Percentiles rank a stretch among this genome's conserved stretches.
These are phyloP conservation scores for Pseudonaja textilis DNA, from an alignment of 2,113 vertebrate species.

Conservation along the genomic window DNA sequence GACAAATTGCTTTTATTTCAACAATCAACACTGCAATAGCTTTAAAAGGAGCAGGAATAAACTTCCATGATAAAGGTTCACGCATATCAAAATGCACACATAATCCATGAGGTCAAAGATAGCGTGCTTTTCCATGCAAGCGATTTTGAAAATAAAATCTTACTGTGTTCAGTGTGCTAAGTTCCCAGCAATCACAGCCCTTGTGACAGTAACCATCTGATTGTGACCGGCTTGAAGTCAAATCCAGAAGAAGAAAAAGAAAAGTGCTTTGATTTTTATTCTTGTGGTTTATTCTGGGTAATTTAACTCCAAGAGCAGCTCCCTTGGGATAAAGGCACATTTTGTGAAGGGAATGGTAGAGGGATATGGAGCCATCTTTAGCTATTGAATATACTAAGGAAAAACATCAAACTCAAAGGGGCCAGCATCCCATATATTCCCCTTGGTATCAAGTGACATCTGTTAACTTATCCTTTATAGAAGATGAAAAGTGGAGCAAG, in stretches of 20 bases:
- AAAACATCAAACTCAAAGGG: neutral
- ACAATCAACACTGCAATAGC: neutral
- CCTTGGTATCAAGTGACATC: slow-evolving; percentile 12
- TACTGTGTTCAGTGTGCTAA: neutral
- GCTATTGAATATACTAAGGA: slow-evolving; percentile 7
- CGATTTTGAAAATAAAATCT: neutral
- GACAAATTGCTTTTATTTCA: neutral
- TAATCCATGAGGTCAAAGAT: neutral
- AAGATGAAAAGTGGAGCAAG: neutral
- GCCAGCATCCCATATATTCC: slow-evolving; percentile 5
- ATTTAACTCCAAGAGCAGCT: neutral
- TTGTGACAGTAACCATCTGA: neutral
- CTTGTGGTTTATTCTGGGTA: neutral
- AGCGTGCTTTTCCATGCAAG: neutral
- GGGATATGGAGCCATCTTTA: slow-evolving; percentile 6
- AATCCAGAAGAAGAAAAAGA: neutral
- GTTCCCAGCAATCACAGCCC: neutral
- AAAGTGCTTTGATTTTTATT: neutral
- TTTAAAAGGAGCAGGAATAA: neutral
- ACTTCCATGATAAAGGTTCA: neutral
- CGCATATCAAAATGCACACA: neutral
- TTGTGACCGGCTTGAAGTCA: neutral
- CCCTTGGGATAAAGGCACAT: neutral
- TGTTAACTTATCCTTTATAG: neutral
- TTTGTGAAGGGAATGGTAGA: neutral